Conservation (phyloP, 2,797 vertebrate genomes). For the Alectoris magna region DNA sequence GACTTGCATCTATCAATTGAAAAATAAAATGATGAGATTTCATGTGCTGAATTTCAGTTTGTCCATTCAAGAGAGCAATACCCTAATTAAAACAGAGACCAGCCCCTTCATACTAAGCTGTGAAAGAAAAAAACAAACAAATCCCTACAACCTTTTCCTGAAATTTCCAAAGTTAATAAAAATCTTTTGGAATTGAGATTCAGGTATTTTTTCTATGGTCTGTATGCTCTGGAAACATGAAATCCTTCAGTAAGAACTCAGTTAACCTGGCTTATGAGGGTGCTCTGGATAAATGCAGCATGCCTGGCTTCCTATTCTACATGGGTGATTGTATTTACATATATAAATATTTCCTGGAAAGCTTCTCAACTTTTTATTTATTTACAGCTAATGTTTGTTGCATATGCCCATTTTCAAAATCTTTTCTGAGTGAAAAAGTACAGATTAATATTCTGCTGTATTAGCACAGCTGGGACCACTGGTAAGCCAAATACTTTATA, state of each 20-base stretch:
- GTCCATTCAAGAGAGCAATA: not conserved
- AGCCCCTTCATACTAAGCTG: not conserved
- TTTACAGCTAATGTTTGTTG: slow-evolving; percentile 54
- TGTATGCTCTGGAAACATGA: not conserved
- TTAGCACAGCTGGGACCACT: slow-evolving; percentile 33
- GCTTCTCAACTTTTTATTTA: slow-evolving; percentile 36
- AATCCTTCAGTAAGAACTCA: not conserved
- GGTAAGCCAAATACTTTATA: not conserved
- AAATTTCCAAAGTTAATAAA: slow-evolving; percentile 21
- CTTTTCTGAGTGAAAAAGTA: slow-evolving; percentile 13
- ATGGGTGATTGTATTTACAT: slow-evolving; percentile 14
- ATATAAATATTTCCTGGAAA: slow-evolving; percentile 41
- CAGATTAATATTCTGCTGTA: slow-evolving; percentile 27
- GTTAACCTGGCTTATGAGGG: not conserved
- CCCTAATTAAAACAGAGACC: not conserved
- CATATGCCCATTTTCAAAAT: slow-evolving; percentile 22
- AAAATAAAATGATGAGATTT: not conserved
- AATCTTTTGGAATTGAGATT: not conserved
- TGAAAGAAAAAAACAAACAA: not conserved
- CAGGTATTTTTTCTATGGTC: not conserved
- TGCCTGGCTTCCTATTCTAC: not conserved
- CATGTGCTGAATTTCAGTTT: not conserved
- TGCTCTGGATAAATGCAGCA: not conserved
- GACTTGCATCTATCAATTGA: not conserved
- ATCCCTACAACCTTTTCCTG: not conserved